These are phyloP conservation scores for Acipenser ruthenus DNA, from an alignment of 2,797 vertebrate genomes.

Conservation along the genomic window DNA sequence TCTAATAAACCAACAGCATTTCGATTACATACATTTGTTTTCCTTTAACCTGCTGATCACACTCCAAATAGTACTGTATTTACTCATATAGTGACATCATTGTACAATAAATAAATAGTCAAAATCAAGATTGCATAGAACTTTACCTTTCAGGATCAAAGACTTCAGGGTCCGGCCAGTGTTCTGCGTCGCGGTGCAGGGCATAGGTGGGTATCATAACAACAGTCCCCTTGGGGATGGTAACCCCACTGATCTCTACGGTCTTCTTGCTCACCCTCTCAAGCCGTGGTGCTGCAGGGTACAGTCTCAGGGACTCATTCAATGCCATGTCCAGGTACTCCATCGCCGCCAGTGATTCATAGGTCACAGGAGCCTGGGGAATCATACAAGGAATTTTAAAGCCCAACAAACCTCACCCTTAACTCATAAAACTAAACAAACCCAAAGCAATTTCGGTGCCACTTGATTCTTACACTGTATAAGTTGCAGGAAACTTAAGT, in stretches of 20 bases:
- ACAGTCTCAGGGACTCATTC: conserved; percentile 55
- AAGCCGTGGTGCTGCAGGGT: conserved; percentile 35
- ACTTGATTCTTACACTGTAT: no score
- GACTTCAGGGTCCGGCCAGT: conserved; percentile 57
- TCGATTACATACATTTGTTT: conserved; percentile 12
- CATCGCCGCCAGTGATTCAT: conserved; percentile 55
- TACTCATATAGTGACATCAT: no score
- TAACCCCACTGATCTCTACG: conserved; percentile 49
- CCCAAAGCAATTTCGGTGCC: not conserved
- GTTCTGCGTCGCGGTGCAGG: conserved; percentile 45
- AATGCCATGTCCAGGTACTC: conserved; percentile 61
- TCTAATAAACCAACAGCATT: conserved; percentile 14
- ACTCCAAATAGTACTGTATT: no score
- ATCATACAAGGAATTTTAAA: not conserved
- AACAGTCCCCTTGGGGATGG: conserved; percentile 49
- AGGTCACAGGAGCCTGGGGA: conserved; percentile 44
- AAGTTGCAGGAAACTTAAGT: no score
- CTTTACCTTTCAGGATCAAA: conserved; percentile 65
- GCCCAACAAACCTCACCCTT: no score
- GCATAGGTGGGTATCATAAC: conserved; percentile 44
- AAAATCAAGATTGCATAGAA: not conserved
- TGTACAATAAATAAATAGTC: not conserved
- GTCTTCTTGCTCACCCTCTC: conserved; percentile 61
- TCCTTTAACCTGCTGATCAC: no score
- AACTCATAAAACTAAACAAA: not conserved